phyloP scores from a whole-genome alignment of 1,140 invertebrate species.

The Condylostylus longicornis region DNA sequence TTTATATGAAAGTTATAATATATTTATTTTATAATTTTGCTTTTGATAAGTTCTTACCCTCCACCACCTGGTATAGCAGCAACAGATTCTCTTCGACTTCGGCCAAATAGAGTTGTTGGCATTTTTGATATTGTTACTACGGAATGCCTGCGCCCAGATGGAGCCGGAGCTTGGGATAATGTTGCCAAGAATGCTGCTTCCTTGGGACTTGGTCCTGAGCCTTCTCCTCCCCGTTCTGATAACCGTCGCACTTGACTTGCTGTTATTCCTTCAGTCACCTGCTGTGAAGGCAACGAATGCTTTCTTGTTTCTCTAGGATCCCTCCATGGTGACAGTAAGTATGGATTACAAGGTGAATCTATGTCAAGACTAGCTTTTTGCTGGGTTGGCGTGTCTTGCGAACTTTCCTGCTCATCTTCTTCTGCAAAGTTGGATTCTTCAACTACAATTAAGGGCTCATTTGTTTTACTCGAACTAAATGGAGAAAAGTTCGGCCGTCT shows the following conservation, averaged over 20 bases:
- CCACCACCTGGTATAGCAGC: slow-evolving; percentile 45
- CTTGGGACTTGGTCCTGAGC: slow-evolving; percentile 46
- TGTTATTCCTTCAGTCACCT: slow-evolving; percentile 66
- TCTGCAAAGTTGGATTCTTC: slow-evolving; percentile 54
- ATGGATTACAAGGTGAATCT: slow-evolving; percentile 62
- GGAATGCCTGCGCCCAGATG: slow-evolving; percentile 61
- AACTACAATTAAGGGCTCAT: slow-evolving; percentile 63
- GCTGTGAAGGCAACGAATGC: slow-evolving; percentile 63
- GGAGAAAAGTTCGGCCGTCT: too few species aligned
- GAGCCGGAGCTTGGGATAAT: slow-evolving; percentile 52
- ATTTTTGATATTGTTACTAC: slow-evolving; percentile 70
- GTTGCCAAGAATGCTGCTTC: slow-evolving; percentile 68
- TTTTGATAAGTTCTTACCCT: slow-evolving; percentile 3
- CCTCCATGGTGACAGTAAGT: slow-evolving; percentile 61
- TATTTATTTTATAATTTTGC: background rate
- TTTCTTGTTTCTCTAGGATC: slow-evolving; percentile 51
- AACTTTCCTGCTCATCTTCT: slow-evolving; percentile 41
- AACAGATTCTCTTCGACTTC: slow-evolving; percentile 60
- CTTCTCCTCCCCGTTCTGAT: slow-evolving; percentile 59
- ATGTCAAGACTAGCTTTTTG: slow-evolving; percentile 48
- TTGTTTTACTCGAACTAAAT: too few species aligned
- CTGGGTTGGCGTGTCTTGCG: slow-evolving; percentile 32
- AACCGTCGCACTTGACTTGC: slow-evolving; percentile 66
- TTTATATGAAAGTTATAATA: background rate
- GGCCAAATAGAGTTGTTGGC: slow-evolving; percentile 54